Base-by-base conservation (phyloP, 2,888 invertebrate species). In the Halictus ligatus region DNA sequence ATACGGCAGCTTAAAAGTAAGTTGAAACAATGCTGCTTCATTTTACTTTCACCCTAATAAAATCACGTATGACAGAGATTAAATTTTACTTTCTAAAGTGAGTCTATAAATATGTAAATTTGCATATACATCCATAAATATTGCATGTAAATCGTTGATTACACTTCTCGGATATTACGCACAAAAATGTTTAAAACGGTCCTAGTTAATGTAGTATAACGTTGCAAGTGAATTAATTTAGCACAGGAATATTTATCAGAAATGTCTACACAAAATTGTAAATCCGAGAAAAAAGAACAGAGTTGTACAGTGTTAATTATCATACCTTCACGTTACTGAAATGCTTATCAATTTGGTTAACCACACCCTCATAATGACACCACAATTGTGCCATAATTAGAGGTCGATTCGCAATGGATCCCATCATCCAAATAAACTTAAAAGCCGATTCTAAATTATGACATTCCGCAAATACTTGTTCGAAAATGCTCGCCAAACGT, bases 381-480 rank as follows among this genome's bases (percentile, higher is more conserved):
- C 97, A 96, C 74, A 99, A 95, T 92, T 98, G 97, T 0, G 96
- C 94, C 89, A 96, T 97, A 88, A 99, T 97, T 43, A 97, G 96
- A 0, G 97, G 97, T 18, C 98, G 96, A 77, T 98, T 97, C 77
- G 97, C 96, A 80, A 99, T 95, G 79, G 97, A 96, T 0, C 98
- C 98, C 88, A 97, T 96, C 35, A 98, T 96, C 96, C 97, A 96
- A 86, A 97, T 96, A 81, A 97, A 96, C 95, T 97, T 97, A 91
- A 97, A 97, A 71, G 96, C 95, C 72, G 96, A 95, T 89, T 97
- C 97, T 13, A 97, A 94, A 58, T 97, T 97, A 88, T 96, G 96
- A 89, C 98, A 98, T 92, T 99, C 98, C 82, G 97, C 97, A 90
- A 98, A 97, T 0, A 97, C 98, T 92, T 97, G 97, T 18, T 97